These are phyloP conservation scores for Mungos mungo DNA, from an alignment of 2,113 vertebrate genomes.

Conservation along the genomic window DNA sequence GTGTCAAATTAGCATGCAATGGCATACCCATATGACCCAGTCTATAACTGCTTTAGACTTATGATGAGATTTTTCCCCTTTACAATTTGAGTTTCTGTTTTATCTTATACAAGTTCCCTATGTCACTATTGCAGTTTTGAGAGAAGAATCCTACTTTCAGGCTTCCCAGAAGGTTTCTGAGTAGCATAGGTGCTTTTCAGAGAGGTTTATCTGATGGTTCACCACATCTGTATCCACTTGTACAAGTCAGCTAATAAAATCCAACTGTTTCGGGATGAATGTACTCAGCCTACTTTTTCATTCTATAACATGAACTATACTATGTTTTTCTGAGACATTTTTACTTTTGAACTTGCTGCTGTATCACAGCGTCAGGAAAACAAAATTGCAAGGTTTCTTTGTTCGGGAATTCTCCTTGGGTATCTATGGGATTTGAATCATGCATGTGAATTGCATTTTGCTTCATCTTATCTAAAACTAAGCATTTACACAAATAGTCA, in stretches of 20 bases:
- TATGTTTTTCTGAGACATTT: neutral
- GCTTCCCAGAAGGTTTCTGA: neutral
- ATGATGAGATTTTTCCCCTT: neutral
- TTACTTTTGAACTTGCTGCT: neutral
- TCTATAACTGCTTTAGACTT: neutral
- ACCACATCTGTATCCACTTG: neutral
- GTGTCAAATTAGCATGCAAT: neutral
- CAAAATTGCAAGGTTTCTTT: slow-evolving; percentile 14
- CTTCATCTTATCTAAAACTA: slow-evolving; percentile 29
- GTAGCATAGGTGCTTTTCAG: neutral
- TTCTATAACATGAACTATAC: neutral
- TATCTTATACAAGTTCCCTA: neutral
- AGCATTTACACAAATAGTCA: slow-evolving; percentile 6
- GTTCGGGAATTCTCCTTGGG: slow-evolving; percentile 26
- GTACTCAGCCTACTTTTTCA: neutral
- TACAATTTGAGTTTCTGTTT: slow-evolving; percentile 2
- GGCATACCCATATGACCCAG: neutral
- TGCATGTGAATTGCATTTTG: neutral
- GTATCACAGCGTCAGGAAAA: neutral
- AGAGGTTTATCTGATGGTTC: neutral
- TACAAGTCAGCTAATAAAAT: neutral
- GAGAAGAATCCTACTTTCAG: neutral
- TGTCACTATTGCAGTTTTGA: neutral
- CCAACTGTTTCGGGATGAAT: neutral
- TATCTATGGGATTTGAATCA: neutral